These are phyloP conservation scores for Metacarcinus magister DNA, from an alignment of 2,888 invertebrate genomes.

Conservation along the genomic window DNA sequence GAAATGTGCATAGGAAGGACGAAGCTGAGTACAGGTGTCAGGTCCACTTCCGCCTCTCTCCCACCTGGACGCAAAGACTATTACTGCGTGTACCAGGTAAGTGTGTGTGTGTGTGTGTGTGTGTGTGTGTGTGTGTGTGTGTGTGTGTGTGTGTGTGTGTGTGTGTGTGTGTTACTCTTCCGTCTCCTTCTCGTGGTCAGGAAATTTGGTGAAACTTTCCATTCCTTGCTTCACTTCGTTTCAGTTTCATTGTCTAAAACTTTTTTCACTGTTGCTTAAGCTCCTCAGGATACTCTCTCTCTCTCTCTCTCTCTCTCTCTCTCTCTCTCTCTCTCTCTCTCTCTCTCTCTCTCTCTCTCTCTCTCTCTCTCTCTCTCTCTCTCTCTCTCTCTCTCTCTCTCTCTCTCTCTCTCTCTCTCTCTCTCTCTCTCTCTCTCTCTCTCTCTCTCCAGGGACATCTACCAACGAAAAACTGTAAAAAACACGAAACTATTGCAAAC, in stretches of 20 bases:
- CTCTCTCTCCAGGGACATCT: slow-evolving; percentile 4
- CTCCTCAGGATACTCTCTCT: not conserved
- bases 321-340: slow-evolving; percentile 47
- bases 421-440: slow-evolving; percentile 26
- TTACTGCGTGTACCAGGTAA: slow-evolving; percentile 54
- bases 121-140: not conserved
- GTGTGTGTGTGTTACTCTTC: not conserved
- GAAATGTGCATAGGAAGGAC: slow-evolving; percentile 58
- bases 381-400: slow-evolving; percentile 57
- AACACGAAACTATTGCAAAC: slow-evolving; percentile 26
- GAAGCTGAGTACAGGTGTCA: slow-evolving; percentile 76
- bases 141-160: not conserved
- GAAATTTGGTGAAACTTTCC: not conserved
- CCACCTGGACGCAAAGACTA: slow-evolving; percentile 71
- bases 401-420: slow-evolving; percentile 11
- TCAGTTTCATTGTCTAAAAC: not conserved
- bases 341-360: slow-evolving; percentile 48
- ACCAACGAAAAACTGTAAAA: not conserved
- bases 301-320: slow-evolving; percentile 39
- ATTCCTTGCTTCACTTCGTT: not conserved
- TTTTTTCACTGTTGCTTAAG: not conserved
- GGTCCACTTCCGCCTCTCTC: slow-evolving; percentile 77
- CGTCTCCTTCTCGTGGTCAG: not conserved
- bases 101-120: not conserved
- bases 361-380: slow-evolving; percentile 51